phyloP scores from a whole-genome alignment of 2,888 invertebrate species.

The Brenthis hecate region DNA sequence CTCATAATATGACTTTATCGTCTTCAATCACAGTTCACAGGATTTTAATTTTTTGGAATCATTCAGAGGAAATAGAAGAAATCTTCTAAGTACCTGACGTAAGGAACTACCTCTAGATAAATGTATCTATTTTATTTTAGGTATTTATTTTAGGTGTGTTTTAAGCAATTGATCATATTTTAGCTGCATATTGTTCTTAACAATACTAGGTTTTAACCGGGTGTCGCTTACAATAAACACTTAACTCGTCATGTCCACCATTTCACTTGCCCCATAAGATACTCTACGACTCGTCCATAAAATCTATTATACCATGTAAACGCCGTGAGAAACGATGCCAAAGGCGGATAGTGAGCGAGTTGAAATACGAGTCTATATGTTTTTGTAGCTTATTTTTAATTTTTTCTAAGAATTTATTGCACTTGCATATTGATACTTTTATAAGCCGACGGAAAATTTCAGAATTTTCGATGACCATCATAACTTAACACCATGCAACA shows the following conservation, averaged over 20 bases:
- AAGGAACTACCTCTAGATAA: no score
- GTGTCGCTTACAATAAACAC: neutral
- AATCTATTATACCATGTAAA: neutral
- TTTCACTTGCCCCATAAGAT: neutral
- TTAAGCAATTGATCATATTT: no score
- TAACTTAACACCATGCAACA: slow-evolving; percentile 22
- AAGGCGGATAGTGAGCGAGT: slow-evolving; percentile 10
- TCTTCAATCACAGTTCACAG: no score
- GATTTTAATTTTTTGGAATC: no score
- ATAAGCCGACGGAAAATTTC: slow-evolving; percentile 23
- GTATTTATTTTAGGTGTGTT: no score
- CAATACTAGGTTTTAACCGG: neutral
- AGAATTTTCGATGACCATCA: slow-evolving; percentile 14
- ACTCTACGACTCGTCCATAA: slow-evolving; percentile 6
- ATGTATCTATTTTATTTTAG: no score
- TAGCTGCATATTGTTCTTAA: neutral
- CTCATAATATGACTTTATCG: no score
- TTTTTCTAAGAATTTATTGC: slow-evolving; percentile 21
- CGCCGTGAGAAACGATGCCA: slow-evolving; percentile 26
- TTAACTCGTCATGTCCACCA: neutral
- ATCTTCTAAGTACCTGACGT: no score
- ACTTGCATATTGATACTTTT: slow-evolving; percentile 11
- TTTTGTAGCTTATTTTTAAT: slow-evolving; percentile 9
- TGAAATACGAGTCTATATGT: slow-evolving; percentile 19
- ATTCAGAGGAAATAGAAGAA: no score